A percentile compares a stretch with the other conserved stretches of the same genome.
Conservation (phyloP, 2,797 vertebrate genomes). For the Tauraco hartlaubi region DNA sequence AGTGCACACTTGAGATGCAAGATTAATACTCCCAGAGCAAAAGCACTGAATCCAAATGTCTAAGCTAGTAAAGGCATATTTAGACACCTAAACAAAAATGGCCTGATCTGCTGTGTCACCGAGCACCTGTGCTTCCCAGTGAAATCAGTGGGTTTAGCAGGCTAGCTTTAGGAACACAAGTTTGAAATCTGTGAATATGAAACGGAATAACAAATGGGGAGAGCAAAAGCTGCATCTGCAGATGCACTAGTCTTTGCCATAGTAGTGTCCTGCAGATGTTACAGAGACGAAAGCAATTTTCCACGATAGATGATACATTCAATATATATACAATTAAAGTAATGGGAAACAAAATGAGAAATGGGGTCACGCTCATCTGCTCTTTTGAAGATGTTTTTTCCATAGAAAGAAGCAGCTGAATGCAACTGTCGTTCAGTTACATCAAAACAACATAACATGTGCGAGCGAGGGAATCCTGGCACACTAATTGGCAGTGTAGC, state of each 20-base stretch:
- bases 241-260: slow-evolving; percentile 17
- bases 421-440: slow-evolving; percentile 42
- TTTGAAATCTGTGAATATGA: neutral
- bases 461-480: slow-evolving; percentile 51
- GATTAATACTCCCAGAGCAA: slow-evolving; percentile 51
- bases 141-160: neutral
- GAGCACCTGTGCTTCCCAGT: neutral
- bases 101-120: neutral
- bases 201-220: neutral
- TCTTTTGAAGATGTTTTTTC: slow-evolving; percentile 70
- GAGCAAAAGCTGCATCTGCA: neutral
- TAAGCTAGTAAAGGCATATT: slow-evolving; percentile 16
- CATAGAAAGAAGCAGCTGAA: slow-evolving; percentile 71
- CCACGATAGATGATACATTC: slow-evolving; percentile 39
- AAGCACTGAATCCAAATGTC: slow-evolving; percentile 41
- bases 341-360: slow-evolving; percentile 67
- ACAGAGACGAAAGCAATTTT: slow-evolving; percentile 64
- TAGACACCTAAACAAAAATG: slow-evolving; percentile 25
- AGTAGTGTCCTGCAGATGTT: slow-evolving; percentile 64
- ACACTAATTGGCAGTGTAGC: slow-evolving; percentile 46
- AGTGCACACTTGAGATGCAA: slow-evolving; percentile 57
- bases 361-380: slow-evolving; percentile 44
- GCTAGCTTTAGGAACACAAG: neutral
- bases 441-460: slow-evolving; percentile 69
- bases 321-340: slow-evolving; percentile 60